phyloP scores from a whole-genome alignment of 2,888 invertebrate genomes.

The Orchestes rusci region DNA sequence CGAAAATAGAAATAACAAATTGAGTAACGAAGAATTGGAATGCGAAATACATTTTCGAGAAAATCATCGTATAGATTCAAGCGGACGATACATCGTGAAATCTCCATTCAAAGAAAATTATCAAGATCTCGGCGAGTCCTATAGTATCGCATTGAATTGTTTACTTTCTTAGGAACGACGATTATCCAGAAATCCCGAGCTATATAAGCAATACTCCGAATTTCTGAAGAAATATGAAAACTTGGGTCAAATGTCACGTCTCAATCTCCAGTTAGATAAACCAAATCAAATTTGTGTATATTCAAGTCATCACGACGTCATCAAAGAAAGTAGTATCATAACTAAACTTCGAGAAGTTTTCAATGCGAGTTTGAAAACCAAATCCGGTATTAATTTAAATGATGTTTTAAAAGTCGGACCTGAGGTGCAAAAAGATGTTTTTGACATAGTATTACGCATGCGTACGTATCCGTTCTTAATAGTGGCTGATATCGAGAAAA shows the following conservation, averaged over 20 bases:
- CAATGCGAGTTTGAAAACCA: constrained; percentile 2
- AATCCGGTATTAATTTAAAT: constrained; percentile 8
- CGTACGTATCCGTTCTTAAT: constrained; percentile 6
- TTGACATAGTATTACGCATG: constrained; percentile 10
- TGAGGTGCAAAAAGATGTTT: constrained; percentile 7
- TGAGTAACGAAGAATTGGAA: no score
- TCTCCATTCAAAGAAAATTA: constrained; percentile 7
- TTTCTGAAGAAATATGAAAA: constrained; percentile 7
- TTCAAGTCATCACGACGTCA: constrained; percentile 9
- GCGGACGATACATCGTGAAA: constrained; percentile 7
- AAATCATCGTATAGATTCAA: background rate
- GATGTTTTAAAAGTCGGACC: constrained; percentile 12
- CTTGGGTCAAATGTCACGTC: constrained; percentile 11
- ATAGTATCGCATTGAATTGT: constrained; percentile 2
- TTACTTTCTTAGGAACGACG: constrained; percentile 4
- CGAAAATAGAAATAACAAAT: background rate
- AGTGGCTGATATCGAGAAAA: constrained; percentile 11
- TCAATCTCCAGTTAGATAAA: constrained; percentile 2
- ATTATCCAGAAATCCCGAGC: background rate
- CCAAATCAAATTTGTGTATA: constrained; percentile 4
- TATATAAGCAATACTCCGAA: constrained; percentile 3
- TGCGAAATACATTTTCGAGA: constrained; percentile 7
- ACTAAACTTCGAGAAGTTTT: constrained; percentile 11
- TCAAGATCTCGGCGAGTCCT: constrained; percentile 7
- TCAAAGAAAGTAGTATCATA: constrained; percentile 6